A percentile compares a stretch with the other conserved stretches of the same genome.
phyloP scores from a whole-genome alignment of 2,888 invertebrate species.

The Danaus chrysippus region DNA sequence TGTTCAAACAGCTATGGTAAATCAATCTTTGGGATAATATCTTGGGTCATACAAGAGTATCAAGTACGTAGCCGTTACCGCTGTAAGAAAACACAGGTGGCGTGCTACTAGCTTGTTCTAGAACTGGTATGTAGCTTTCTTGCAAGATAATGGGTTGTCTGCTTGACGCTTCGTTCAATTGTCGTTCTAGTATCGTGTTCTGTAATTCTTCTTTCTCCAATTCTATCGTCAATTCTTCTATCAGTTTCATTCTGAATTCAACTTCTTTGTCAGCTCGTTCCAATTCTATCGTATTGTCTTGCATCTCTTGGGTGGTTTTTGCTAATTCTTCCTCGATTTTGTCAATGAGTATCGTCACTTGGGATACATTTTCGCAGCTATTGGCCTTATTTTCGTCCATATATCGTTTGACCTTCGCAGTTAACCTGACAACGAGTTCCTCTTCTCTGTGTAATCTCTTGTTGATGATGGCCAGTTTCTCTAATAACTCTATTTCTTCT shows the following conservation, averaged over 20 bases:
- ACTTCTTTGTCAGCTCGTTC: slow-evolving; percentile 74
- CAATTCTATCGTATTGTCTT: slow-evolving; percentile 71
- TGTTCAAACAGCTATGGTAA: slow-evolving; percentile 40
- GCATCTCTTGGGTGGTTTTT: slow-evolving; percentile 73
- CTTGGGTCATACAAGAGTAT: slow-evolving; percentile 72
- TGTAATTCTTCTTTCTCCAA: slow-evolving; percentile 73
- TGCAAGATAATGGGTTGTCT: slow-evolving; percentile 67
- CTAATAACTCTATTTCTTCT: slow-evolving; percentile 85
- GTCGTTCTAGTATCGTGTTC: slow-evolving; percentile 69
- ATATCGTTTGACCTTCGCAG: slow-evolving; percentile 81
- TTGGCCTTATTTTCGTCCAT: slow-evolving; percentile 74
- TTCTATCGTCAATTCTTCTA: slow-evolving; percentile 76
- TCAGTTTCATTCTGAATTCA: slow-evolving; percentile 72
- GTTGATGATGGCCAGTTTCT: slow-evolving; percentile 85
- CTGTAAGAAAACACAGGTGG: slow-evolving; percentile 40
- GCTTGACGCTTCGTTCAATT: slow-evolving; percentile 67
- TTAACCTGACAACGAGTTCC: slow-evolving; percentile 83
- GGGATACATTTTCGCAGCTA: slow-evolving; percentile 69
- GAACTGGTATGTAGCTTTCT: slow-evolving; percentile 69
- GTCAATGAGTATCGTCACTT: slow-evolving; percentile 69
- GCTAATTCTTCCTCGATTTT: slow-evolving; percentile 76
- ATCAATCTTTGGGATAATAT: slow-evolving; percentile 52
- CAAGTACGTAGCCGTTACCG: slow-evolving; percentile 57
- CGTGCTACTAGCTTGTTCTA: slow-evolving; percentile 52
- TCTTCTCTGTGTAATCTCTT: slow-evolving; percentile 86